A percentile compares a stretch with the other conserved stretches of the same genome.
Conservation (phyloP, 1,140 invertebrate genomes). For the Acyrthosiphon pisum region DNA sequence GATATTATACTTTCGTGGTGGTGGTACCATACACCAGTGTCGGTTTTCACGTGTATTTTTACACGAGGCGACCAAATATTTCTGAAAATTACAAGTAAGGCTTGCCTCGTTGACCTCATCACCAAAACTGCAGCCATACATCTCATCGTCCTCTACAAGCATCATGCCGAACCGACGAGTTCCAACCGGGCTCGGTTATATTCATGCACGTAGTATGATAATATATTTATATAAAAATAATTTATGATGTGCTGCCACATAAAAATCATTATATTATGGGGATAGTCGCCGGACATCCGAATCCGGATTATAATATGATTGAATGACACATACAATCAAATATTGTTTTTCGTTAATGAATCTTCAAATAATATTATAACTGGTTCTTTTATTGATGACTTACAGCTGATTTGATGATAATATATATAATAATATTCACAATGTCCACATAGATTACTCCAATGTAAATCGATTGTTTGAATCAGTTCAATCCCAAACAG, state of each 20-base stretch:
- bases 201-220: too few relatives aligned
- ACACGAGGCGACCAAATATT: too few relatives aligned
- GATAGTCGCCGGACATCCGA: not conserved
- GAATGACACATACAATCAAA: not conserved
- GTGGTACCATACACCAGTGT: not conserved
- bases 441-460: too few relatives aligned
- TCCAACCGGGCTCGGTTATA: not conserved
- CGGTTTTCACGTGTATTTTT: too few relatives aligned
- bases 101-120: too few relatives aligned
- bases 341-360: not conserved
- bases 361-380: not conserved
- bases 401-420: too few relatives aligned
- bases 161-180: not conserved
- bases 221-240: not conserved
- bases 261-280: not conserved
- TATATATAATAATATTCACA: too few relatives aligned
- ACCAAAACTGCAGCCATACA: too few relatives aligned
- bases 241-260: not conserved
- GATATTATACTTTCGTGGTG: not conserved
- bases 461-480: too few relatives aligned
- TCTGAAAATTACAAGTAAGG: too few relatives aligned
- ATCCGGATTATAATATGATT: not conserved
- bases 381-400: too few relatives aligned
- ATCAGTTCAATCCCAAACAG: too few relatives aligned
- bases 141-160: not conserved